Percentiles rank a stretch among this genome's conserved stretches.
Evolutionary conservation across 1,140 invertebrate genomes (phyloP).

Genomic region (Schmidtea mediterranea): DNA sequence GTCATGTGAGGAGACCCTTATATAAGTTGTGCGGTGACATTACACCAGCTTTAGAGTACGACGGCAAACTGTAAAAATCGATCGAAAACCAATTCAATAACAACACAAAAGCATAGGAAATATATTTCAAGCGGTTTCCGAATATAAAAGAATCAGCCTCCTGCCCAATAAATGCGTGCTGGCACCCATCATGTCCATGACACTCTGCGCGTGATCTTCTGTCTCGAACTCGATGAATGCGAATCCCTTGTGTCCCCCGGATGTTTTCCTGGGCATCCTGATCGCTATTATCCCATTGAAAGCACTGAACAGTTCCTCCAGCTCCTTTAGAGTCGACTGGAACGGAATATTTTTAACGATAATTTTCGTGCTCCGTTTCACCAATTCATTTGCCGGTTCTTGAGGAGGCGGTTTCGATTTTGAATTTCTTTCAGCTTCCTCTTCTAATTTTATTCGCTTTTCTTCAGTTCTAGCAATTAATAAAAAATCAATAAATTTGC

Average conservation of each 20-base stretch:
- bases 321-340: neutral
- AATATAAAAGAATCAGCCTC: too few relatives aligned
- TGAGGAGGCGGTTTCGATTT: neutral
- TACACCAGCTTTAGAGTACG: too few relatives aligned
- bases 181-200: too few relatives aligned
- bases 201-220: neutral
- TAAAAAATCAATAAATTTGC: too few relatives aligned
- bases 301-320: neutral
- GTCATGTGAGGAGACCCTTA: too few relatives aligned
- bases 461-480: neutral
- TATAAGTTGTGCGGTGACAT: too few relatives aligned
- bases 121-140: too few relatives aligned
- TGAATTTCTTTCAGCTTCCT: neutral
- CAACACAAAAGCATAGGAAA: too few relatives aligned
- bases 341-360: conserved; percentile 1
- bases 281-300: neutral
- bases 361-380: neutral
- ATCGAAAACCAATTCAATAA: too few relatives aligned
- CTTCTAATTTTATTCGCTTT: neutral
- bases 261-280: neutral
- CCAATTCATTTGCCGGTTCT: neutral
- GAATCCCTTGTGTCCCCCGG: neutral
- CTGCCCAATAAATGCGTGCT: too few relatives aligned
- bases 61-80: too few relatives aligned
- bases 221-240: neutral